phyloP scores from a whole-genome alignment of 2,888 invertebrate species.

The Dexiosoma caninum region DNA sequence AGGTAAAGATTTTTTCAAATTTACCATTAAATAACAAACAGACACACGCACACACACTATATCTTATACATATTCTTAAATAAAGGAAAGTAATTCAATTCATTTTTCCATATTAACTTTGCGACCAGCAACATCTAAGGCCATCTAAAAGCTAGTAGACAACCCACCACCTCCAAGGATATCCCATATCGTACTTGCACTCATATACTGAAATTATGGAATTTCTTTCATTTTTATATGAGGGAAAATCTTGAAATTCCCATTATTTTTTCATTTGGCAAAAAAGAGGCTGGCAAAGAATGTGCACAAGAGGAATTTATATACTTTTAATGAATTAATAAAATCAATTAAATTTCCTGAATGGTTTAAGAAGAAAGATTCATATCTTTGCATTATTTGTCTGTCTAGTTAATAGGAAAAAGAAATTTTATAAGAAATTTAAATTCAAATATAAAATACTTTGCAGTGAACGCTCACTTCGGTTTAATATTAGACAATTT shows the following conservation, averaged over 20 bases:
- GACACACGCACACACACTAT: background rate
- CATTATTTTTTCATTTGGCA: background rate
- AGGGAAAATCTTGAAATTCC: background rate
- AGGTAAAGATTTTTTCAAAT: slow-evolving; percentile 6
- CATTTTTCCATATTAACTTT: background rate
- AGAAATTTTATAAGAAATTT: too few species aligned
- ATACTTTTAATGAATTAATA: background rate
- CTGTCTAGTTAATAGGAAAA: too few species aligned
- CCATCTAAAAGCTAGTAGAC: background rate
- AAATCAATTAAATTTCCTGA: too few species aligned
- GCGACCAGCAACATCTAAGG: background rate
- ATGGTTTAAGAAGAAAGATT: too few species aligned
- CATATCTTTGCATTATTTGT: too few species aligned
- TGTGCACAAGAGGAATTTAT: background rate
- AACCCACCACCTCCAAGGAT: too few species aligned
- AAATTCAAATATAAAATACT: too few species aligned
- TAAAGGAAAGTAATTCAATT: background rate
- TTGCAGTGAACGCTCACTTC: too few species aligned
- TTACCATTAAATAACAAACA: background rate
- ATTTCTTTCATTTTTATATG: background rate
- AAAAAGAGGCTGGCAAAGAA: background rate
- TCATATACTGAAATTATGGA: background rate
- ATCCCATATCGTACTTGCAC: too few species aligned
- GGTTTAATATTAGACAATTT: too few species aligned
- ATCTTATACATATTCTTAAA: background rate